Evolutionary conservation across 2,113 vertebrate genomes (phyloP).

Genomic region (Sarotherodon lohbergeri): DNA sequence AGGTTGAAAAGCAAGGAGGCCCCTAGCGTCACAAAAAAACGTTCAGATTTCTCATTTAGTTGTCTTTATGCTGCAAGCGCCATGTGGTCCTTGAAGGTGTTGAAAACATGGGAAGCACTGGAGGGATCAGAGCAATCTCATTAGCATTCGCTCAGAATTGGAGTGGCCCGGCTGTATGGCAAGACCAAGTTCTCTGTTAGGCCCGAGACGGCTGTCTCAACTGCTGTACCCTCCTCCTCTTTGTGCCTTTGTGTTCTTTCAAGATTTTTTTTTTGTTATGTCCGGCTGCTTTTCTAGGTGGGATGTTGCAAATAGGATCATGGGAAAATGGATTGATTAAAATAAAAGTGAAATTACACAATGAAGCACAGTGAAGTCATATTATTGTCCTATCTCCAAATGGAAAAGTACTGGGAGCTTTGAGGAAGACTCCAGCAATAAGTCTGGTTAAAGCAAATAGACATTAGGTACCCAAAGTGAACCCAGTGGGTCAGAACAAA

Average conservation of each 20-base stretch:
- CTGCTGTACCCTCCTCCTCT: conserved; percentile 82
- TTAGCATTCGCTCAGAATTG: conserved; percentile 96
- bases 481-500: not conserved
- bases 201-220: conserved; percentile 79
- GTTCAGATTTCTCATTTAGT: conserved; percentile 99
- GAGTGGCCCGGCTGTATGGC: conserved; percentile 90
- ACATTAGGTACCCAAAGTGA: not conserved
- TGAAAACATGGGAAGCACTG: conserved; percentile 97
- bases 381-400: not conserved
- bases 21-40: conserved; percentile 80
- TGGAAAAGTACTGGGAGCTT: not conserved
- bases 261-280: conserved; percentile 68
- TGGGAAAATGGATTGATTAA: conserved; percentile 79
- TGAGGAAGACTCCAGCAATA: not conserved
- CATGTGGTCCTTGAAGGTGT: conserved; percentile 99
- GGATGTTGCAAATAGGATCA: conserved; percentile 84
- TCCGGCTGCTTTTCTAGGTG: conserved; percentile 80
- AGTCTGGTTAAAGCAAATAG: not conserved
- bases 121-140: conserved; percentile 99
- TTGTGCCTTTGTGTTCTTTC: conserved; percentile 92
- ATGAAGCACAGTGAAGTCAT: not conserved
- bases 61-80: conserved; percentile 98
- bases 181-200: conserved; percentile 79
- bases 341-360: not conserved
- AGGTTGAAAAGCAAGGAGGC: conserved; percentile 91